phyloP scores from a whole-genome alignment of 2,797 vertebrate species.

The Sylvia borin region DNA sequence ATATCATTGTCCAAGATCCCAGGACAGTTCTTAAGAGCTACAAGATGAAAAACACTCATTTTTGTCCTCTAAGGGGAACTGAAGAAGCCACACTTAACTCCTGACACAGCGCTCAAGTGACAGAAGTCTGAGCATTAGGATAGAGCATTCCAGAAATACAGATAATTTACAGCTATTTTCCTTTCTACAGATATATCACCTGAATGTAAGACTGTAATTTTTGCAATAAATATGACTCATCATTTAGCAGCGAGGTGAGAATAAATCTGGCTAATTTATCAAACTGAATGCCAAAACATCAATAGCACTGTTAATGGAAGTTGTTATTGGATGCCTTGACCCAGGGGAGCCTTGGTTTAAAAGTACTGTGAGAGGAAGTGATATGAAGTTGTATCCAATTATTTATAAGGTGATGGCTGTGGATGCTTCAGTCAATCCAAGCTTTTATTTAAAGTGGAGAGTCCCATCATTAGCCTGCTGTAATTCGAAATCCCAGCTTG shows the following conservation, averaged over 20 bases:
- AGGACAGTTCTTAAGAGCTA: neutral
- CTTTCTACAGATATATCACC: conserved; percentile 3
- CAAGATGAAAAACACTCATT: neutral
- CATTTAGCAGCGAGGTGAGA: neutral
- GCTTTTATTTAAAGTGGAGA: neutral
- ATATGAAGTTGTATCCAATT: neutral
- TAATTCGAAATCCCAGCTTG: neutral
- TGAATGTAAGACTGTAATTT: conserved; percentile 18
- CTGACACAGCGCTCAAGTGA: neutral
- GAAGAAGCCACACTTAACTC: neutral
- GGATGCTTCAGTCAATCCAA: neutral
- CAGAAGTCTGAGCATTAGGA: neutral
- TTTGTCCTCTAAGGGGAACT: neutral
- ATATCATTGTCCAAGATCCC: neutral
- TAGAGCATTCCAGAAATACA: neutral
- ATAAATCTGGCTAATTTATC: conserved; percentile 39
- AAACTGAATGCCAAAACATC: neutral
- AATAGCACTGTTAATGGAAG: conserved; percentile 16
- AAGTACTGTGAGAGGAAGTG: neutral
- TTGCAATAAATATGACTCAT: conserved; percentile 18
- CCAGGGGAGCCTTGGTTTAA: neutral
- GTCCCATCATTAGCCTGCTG: neutral
- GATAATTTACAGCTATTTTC: conserved; percentile 6
- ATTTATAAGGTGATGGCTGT: neutral
- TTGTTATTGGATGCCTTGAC: conserved; percentile 14